Percentiles rank a stretch among this genome's conserved stretches.
phyloP scores from a whole-genome alignment of 2,888 invertebrate species.

The Clitarchus hookeri region DNA sequence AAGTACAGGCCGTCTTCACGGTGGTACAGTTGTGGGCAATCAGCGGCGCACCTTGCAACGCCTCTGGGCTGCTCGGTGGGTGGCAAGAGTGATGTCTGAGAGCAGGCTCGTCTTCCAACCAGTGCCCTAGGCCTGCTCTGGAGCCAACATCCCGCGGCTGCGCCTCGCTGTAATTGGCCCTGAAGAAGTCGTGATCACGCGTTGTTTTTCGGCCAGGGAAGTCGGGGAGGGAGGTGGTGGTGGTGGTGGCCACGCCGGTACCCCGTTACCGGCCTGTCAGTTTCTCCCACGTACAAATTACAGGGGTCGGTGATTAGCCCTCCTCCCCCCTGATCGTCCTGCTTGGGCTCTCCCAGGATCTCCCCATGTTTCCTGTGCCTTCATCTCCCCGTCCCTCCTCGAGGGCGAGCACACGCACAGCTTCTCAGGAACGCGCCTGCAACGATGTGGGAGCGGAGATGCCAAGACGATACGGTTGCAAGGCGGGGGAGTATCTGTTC shows the following conservation, averaged over 20 bases:
- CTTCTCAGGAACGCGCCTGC: background rate
- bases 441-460: background rate
- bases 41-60: too few relatives aligned
- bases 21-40: too few relatives aligned
- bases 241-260: background rate
- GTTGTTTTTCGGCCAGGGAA: background rate
- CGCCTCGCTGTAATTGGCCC: background rate
- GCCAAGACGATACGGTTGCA: background rate
- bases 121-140: background rate
- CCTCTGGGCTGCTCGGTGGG: too few relatives aligned
- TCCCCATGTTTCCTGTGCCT: background rate
- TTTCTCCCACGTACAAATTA: constrained; percentile 14
- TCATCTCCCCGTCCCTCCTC: too few relatives aligned
- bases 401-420: background rate
- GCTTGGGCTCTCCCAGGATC: background rate
- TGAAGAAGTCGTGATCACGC: background rate
- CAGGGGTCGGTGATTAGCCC: constrained; percentile 14
- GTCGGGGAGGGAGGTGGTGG: background rate
- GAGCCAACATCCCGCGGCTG: background rate
- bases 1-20: too few relatives aligned
- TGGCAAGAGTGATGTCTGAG: too few relatives aligned
- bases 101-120: background rate
- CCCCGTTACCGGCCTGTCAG: constrained; percentile 5
- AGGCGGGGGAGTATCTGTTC: background rate
- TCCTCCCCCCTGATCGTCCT: background rate